Conservation (phyloP, 2,113 vertebrate species). For the Apodemus speciosus region DNA sequence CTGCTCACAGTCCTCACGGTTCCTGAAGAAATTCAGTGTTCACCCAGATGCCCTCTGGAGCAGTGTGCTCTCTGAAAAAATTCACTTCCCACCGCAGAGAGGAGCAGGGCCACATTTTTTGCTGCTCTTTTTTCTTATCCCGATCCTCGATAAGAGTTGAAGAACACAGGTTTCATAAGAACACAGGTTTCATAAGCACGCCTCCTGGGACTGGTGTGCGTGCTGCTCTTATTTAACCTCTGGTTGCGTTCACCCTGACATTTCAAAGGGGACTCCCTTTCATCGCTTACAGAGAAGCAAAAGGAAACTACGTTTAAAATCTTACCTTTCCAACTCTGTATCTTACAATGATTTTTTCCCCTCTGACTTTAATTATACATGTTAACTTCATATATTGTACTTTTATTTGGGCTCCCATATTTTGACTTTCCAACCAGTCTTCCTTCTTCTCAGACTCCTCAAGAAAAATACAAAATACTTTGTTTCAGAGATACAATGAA, state of each 20-base stretch:
- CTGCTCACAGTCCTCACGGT: neutral
- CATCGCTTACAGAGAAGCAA: neutral
- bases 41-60: rapidly evolving
- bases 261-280: neutral
- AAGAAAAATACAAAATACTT: neutral
- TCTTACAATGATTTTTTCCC: neutral
- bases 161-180: neutral
- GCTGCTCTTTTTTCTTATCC: too few species aligned
- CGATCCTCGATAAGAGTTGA: neutral
- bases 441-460: neutral
- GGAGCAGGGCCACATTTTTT: too few species aligned
- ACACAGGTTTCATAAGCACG: neutral
- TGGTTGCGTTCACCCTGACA: neutral
- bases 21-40: neutral
- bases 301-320: too few species aligned
- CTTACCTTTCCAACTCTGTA: neutral
- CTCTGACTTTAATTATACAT: neutral
- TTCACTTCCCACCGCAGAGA: neutral
- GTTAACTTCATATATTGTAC: neutral
- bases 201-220: neutral
- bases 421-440: constrained; percentile 3
- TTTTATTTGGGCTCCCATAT: neutral
- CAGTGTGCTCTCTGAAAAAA: too few species aligned
- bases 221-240: neutral
- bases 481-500: constrained; percentile 12